Base-by-base conservation (phyloP, 1,140 invertebrate genomes). In the Leucophenga varia region DNA sequence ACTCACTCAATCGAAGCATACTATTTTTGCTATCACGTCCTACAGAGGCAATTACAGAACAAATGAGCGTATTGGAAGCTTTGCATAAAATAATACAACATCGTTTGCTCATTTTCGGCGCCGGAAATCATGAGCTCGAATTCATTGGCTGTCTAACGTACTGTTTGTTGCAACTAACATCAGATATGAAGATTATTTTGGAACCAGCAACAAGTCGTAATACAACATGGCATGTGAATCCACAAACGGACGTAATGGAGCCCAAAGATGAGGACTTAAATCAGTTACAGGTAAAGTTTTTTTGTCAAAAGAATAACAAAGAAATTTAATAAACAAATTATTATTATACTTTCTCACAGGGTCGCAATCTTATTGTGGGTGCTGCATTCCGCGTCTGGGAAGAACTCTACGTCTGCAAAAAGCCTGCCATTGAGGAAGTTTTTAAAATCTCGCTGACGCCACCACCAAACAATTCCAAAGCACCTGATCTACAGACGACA, bases 351-450 rank as follows among this genome's bases (percentile, higher is more conserved):
- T 19, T 17, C 2, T 7, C 10, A 3, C 18, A 61, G 80, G 83
- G 84, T 42, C 86, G 90, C 43, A 91, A 93, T 76, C 78, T 96
- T 25, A 91, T 97, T 78, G 86, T 88, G 2, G 86, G 88, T 10
- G 94, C 94, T 12, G 94, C 95, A 1, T 86, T 86, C 28, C 83
- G 93, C 54, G 93, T 99, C 1, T 99, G 96, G 96, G 93, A 97
- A 61, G 95, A 98, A 76, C 76, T 99, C 6, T 98, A 97, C 70
- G 87, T 93, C 2, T 93, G 88, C 61, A 98, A 98, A 71, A 97
- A 98, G 77, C 92, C 93, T 0, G 91, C 95, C 2, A 91, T 93
- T 43, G 90, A 94, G 67, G 90, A 94, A 69, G 88, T 95, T 34
- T 97, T 97, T 67, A 95, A 96, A 78, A 85, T 92, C 9, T 88